Percentiles rank a stretch among this genome's conserved stretches.
Evolutionary conservation across 2,888 invertebrate species (phyloP).

Genomic region (Melinaea marsaeus): DNA sequence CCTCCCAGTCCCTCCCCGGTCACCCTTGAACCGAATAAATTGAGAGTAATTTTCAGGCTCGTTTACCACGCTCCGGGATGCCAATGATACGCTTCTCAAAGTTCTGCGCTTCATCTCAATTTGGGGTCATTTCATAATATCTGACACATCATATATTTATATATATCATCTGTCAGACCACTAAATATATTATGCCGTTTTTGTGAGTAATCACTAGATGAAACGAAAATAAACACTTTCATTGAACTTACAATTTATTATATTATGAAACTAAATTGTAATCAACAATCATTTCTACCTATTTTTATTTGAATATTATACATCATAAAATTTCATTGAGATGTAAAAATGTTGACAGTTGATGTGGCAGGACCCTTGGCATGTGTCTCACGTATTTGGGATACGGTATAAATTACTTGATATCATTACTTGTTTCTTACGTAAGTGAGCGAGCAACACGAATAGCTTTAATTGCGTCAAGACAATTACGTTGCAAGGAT

Average conservation of each 20-base stretch:
- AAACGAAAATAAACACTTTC: too few species aligned
- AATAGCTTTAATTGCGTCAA: constrained; percentile 14
- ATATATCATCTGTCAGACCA: background rate
- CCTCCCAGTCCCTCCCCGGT: constrained; percentile 63
- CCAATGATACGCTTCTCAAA: constrained; percentile 42
- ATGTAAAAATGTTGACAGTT: background rate
- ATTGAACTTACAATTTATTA: too few species aligned
- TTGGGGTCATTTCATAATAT: constrained; percentile 27
- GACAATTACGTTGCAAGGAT: constrained; percentile 7
- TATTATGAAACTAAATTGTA: too few species aligned
- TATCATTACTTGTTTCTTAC: constrained; percentile 42
- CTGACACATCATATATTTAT: background rate
- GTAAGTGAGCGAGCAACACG: constrained; percentile 17
- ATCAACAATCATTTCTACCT: too few species aligned
- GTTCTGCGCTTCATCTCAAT: constrained; percentile 35
- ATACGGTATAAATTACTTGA: constrained; percentile 50
- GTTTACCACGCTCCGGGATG: constrained; percentile 66
- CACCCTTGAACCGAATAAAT: constrained; percentile 72
- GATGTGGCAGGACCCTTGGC: constrained; percentile 2
- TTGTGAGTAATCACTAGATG: too few species aligned
- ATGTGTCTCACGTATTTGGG: constrained; percentile 38
- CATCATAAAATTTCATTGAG: too few species aligned
- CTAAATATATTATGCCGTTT: too few species aligned
- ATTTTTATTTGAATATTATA: too few species aligned
- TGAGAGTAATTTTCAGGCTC: constrained; percentile 70